These are phyloP conservation scores for Xerus inauris DNA, from an alignment of 2,113 vertebrate species.

Conservation along the genomic window DNA sequence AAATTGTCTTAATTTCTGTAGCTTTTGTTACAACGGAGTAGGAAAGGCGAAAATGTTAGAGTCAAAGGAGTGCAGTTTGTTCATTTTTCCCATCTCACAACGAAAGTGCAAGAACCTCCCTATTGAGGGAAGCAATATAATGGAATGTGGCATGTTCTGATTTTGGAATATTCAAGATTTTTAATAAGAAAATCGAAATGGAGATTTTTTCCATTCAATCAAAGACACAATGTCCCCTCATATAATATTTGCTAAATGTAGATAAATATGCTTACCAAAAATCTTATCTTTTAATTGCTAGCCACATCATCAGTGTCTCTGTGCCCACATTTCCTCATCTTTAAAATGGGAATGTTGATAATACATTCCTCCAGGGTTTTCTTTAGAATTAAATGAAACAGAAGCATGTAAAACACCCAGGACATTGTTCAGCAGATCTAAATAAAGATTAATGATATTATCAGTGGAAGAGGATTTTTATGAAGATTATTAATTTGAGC, in stretches of 20 bases:
- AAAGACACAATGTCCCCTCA: background rate
- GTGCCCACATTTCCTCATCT: background rate
- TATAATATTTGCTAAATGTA: background rate
- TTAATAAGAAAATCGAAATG: slow-evolving; percentile 30
- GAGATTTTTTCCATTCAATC: background rate
- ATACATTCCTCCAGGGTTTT: background rate
- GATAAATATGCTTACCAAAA: background rate
- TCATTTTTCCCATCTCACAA: background rate
- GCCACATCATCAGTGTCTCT: background rate
- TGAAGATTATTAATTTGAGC: slow-evolving; percentile 48
- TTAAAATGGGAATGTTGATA: slow-evolving; percentile 7
- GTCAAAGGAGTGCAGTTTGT: background rate
- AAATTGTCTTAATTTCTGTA: background rate
- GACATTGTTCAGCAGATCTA: slow-evolving; percentile 5
- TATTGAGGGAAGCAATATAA: slow-evolving; percentile 7
- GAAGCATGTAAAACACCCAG: background rate
- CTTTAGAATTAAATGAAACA: slow-evolving; percentile 37
- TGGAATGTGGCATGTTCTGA: background rate
- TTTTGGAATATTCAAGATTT: slow-evolving; percentile 37
- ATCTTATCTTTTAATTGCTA: slow-evolving; percentile 5
- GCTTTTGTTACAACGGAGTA: background rate
- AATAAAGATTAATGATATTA: slow-evolving; percentile 35
- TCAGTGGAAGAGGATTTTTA: background rate
- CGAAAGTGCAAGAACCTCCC: background rate
- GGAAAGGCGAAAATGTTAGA: background rate